These are phyloP conservation scores for Drosophila lowei DNA, from an alignment of 1,140 invertebrate species.

Conservation along the genomic window DNA sequence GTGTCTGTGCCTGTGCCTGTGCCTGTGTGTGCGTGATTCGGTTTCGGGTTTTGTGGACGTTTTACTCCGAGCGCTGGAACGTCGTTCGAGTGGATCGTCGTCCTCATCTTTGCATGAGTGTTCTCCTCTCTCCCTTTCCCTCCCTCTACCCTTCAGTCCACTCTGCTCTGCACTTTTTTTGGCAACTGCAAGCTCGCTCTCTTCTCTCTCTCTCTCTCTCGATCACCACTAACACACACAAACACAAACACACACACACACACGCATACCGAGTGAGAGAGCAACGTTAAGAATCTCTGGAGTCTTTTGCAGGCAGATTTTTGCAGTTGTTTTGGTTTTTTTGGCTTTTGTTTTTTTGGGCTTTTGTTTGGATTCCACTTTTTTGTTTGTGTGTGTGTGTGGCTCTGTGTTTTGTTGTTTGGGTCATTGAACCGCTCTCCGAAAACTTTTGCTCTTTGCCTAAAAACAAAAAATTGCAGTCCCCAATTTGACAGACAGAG, in stretches of 20 bases:
- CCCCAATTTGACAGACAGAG: constrained; percentile 34
- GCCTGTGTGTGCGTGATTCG: constrained; percentile 33
- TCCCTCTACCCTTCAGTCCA: neutral
- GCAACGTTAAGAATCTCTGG: constrained; percentile 45
- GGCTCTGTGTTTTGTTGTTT: constrained; percentile 42
- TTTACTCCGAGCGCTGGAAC: neutral
- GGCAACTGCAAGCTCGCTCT: constrained; percentile 50
- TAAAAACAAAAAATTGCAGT: constrained; percentile 78
- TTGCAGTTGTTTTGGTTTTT: constrained; percentile 58
- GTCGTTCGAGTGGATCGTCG: neutral
- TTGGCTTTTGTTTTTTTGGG: constrained; percentile 30
- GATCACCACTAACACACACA: constrained; percentile 10
- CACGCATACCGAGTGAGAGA: constrained; percentile 11
- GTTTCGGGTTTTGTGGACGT: constrained; percentile 41
- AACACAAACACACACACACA: neutral
- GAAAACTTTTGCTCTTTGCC: constrained; percentile 58
- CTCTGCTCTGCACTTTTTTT: constrained; percentile 32
- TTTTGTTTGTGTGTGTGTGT: constrained; percentile 8
- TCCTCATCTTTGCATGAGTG: constrained; percentile 38
- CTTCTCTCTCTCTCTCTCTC: constrained; percentile 9
- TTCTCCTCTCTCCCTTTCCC: too few species aligned
- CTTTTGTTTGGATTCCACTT: constrained; percentile 70
- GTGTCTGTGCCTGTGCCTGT: constrained; percentile 9
- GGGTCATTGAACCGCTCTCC: constrained; percentile 67
- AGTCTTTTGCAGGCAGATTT: constrained; percentile 47